These are phyloP conservation scores for Myrmecophaga tridactyla DNA, from an alignment of 2,113 vertebrate genomes.

Conservation along the genomic window DNA sequence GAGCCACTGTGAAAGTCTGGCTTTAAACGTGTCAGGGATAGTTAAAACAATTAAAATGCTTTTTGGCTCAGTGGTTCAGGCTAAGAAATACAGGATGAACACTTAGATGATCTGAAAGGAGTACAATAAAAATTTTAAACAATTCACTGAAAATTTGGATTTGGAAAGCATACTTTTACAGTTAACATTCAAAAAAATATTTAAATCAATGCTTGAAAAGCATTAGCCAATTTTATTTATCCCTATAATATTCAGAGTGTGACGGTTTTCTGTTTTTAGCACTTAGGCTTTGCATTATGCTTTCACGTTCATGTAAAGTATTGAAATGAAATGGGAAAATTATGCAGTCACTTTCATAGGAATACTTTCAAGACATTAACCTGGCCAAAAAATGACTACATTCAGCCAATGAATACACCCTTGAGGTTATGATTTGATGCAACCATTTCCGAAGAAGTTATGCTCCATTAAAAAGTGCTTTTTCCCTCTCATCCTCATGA, in stretches of 20 bases:
- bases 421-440: slow-evolving; percentile 55
- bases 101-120: slow-evolving; percentile 52
- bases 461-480: slow-evolving; percentile 68
- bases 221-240: slow-evolving; percentile 61
- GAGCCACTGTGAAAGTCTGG: slow-evolving; percentile 46
- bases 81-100: slow-evolving; percentile 57
- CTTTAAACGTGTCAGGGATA: slow-evolving; percentile 50
- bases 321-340: slow-evolving; percentile 80
- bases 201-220: slow-evolving; percentile 69
- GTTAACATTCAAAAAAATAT: slow-evolving; percentile 67
- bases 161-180: slow-evolving; percentile 69
- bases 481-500: slow-evolving; percentile 39
- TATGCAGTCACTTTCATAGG: slow-evolving; percentile 70
- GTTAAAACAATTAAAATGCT: slow-evolving; percentile 64
- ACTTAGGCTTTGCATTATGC: slow-evolving; percentile 49
- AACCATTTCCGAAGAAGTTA: slow-evolving; percentile 62
- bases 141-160: slow-evolving; percentile 57
- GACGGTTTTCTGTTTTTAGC: slow-evolving; percentile 59
- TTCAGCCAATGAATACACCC: slow-evolving; percentile 62
- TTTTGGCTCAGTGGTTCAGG: slow-evolving; percentile 46
- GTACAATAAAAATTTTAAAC: slow-evolving; percentile 62
- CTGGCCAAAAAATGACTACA: slow-evolving; percentile 72
- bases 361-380: slow-evolving; percentile 79
- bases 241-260: slow-evolving; percentile 49
- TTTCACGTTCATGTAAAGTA: slow-evolving; percentile 74